phyloP scores from a whole-genome alignment of 64 coral and sea anemone genomes.

The Montipora capricornis region DNA sequence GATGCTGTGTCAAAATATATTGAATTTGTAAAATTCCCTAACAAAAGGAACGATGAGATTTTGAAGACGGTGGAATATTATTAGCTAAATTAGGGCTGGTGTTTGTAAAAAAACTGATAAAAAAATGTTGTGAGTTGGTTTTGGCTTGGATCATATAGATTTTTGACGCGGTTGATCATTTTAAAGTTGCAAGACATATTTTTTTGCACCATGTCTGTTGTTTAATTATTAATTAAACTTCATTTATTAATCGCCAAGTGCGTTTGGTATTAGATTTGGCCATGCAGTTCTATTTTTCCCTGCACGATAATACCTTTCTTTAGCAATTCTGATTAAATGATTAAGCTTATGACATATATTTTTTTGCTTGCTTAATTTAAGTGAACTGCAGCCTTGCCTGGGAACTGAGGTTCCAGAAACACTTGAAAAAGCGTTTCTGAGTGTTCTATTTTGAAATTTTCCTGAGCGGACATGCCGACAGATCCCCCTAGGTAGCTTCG shows the following conservation, averaged over 20 bases:
- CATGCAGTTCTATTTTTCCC: neutral
- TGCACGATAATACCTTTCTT: neutral
- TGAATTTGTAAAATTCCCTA: neutral
- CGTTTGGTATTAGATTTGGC: neutral
- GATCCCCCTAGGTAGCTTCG: too few species aligned
- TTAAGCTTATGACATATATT: too few species aligned
- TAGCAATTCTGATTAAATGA: neutral
- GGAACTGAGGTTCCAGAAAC: too few species aligned
- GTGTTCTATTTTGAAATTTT: too few species aligned
- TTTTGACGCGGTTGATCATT: neutral
- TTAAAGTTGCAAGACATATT: neutral
- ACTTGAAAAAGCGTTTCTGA: too few species aligned
- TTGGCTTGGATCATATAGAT: neutral
- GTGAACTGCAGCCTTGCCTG: too few species aligned
- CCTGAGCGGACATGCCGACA: too few species aligned
- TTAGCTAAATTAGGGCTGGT: neutral
- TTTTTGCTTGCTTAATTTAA: too few species aligned
- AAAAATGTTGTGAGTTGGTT: neutral
- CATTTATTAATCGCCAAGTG: neutral
- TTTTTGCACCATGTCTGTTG: neutral
- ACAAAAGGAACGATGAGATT: neutral
- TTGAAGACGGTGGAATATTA: neutral
- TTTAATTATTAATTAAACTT: neutral
- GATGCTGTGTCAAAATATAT: neutral
- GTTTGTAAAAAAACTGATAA: neutral